phyloP scores from a whole-genome alignment of 2,888 invertebrate genomes.

The Abrostola tripartita region DNA sequence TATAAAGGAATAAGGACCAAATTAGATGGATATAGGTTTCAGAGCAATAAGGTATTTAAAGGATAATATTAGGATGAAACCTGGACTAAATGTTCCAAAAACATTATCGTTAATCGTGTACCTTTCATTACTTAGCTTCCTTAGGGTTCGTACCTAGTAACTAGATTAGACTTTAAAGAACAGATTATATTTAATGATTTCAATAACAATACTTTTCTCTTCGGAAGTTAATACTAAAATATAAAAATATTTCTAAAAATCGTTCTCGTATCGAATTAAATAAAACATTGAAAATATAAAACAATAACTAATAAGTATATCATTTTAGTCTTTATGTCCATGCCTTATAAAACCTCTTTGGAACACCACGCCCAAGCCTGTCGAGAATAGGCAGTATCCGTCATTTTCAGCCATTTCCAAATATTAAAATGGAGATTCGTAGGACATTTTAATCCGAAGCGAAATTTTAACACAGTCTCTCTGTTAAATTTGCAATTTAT shows the following conservation, averaged over 20 bases:
- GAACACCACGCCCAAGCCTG: slow-evolving; percentile 49
- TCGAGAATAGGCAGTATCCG: slow-evolving; percentile 53
- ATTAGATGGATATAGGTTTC: neutral
- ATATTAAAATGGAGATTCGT: slow-evolving; percentile 52
- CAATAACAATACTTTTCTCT: too few relatives aligned
- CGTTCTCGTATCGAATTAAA: neutral
- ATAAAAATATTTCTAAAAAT: neutral
- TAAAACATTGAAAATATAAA: neutral
- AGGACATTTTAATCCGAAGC: slow-evolving; percentile 24
- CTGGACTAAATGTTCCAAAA: too few relatives aligned
- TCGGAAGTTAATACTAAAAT: too few relatives aligned
- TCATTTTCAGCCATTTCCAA: slow-evolving; percentile 46
- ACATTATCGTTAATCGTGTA: too few relatives aligned
- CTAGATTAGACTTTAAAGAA: too few relatives aligned
- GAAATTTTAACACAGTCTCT: slow-evolving; percentile 16
- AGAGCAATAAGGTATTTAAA: too few relatives aligned
- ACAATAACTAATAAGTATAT: neutral
- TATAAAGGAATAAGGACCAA: neutral
- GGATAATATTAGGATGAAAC: too few relatives aligned
- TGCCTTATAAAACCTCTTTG: slow-evolving; percentile 18
- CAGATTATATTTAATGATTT: too few relatives aligned
- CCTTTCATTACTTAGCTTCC: too few relatives aligned
- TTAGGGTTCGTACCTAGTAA: too few relatives aligned
- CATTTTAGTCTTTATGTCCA: slow-evolving; percentile 4
- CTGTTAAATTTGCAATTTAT: too few relatives aligned